A percentile compares a stretch with the other conserved stretches of the same genome.
Conservation (phyloP, 2,888 invertebrate species). For the Drosophila sordidula region DNA sequence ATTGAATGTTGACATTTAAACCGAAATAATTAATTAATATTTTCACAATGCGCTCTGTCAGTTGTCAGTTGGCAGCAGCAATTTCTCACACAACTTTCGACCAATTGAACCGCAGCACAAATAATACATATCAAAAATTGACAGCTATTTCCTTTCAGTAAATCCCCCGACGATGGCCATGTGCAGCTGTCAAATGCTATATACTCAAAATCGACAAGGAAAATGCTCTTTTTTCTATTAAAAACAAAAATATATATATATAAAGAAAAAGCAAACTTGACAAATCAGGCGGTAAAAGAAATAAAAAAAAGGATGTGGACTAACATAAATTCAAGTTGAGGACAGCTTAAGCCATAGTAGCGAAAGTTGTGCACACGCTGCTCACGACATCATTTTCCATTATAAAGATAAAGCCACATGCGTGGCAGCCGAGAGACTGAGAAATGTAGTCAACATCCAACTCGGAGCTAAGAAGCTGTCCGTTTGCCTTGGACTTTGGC, state of each 20-base stretch:
- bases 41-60: constrained; percentile 35
- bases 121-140: not conserved
- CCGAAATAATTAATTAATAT: constrained; percentile 56
- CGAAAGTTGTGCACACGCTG: constrained; percentile 21
- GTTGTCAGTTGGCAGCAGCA: constrained; percentile 28
- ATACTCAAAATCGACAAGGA: constrained; percentile 38
- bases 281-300: constrained; percentile 22
- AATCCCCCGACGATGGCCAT: constrained; percentile 22
- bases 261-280: constrained; percentile 26
- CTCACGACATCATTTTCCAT: constrained; percentile 65
- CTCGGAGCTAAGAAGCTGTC: constrained; percentile 32
- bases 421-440: constrained; percentile 4
- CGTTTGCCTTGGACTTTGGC: constrained; percentile 32
- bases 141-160: constrained; percentile 18
- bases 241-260: constrained; percentile 10
- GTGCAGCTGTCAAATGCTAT: constrained; percentile 55
- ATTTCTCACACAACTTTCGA: constrained; percentile 32
- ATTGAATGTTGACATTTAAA: constrained; percentile 34
- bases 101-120: constrained; percentile 37
- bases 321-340: constrained; percentile 50
- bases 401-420: constrained; percentile 50
- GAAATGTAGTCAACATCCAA: not conserved
- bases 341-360: constrained; percentile 49
- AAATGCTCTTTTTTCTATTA: constrained; percentile 36
- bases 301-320: constrained; percentile 7